Conservation (phyloP, 2,888 invertebrate genomes). For the Erynnis tages region DNA sequence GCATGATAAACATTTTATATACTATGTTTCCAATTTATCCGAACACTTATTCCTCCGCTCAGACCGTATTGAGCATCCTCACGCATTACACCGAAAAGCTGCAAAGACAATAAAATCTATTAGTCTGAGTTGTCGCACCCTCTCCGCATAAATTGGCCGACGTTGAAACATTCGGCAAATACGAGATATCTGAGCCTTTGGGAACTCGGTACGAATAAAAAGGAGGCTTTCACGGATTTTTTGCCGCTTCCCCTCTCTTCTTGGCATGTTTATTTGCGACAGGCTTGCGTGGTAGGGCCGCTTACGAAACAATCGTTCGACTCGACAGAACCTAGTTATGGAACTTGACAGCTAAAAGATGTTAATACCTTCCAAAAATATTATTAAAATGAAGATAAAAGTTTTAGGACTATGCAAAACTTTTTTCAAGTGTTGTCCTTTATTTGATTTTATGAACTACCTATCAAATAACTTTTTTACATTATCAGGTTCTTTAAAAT, state of each 20-base stretch:
- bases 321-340: no score
- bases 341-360: not conserved
- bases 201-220: constrained; percentile 26
- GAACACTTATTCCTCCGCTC: constrained; percentile 6
- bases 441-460: no score
- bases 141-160: constrained; percentile 25
- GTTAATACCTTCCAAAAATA: no score
- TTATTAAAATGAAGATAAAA: no score
- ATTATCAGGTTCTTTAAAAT: no score
- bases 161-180: constrained; percentile 27
- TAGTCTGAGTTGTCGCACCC: constrained; percentile 25
- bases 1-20: constrained; percentile 6
- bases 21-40: constrained; percentile 14
- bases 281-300: constrained; percentile 4
- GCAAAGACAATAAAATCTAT: constrained; percentile 27
- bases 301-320: constrained; percentile 15
- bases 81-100: constrained; percentile 23
- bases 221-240: constrained; percentile 22
- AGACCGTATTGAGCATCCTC: constrained; percentile 10
- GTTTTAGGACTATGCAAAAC: no score
- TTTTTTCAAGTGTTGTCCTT: no score
- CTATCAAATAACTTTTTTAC: no score
- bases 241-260: constrained; percentile 15
- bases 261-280: constrained; percentile 19
- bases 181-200: constrained; percentile 26